Base-by-base conservation (phyloP, 2,888 invertebrate species). In the Digitonthophagus gazella region DNA sequence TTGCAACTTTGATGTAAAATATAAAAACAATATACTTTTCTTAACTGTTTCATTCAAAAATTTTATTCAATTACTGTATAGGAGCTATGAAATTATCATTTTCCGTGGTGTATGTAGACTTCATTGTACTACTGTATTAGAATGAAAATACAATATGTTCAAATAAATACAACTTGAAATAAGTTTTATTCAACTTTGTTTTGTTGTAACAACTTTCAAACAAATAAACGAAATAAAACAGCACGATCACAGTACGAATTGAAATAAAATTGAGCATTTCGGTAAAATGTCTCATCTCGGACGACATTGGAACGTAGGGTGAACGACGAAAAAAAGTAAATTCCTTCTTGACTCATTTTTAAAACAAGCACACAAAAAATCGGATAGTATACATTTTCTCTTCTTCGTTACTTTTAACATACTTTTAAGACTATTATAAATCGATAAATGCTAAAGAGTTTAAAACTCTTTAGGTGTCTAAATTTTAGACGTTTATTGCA, bases 221-320 rank as follows among this genome's bases (percentile, higher is more conserved):
- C 61, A 61, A 61, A 61, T 19, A 61, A 61, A 61, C 18, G 16
- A 61, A 18, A 61, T 14, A 15, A 69, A 69, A 69, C 58, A 67
- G 64, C 58, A 64, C 69, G 64, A 69, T 69, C 69, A 69, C 69
- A 69, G 69, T 69, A 16, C 58, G 63, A 64, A 64, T 67, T 64
- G 44, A 64, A 67, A 63, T 66, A 66, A 67, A 66, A 65, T 67
- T 69, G 69, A 67, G 67, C 69, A 69, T 19, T 64, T 55, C 15
- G 8, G 11, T 55, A 65, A 18, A 22, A 11, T 20, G 44, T 64
- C 28, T 22, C 14, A 55, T 55, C 11, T 18, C 18, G 18, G 16
- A 44, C 18, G 20, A 16, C n/a, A 61, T 61, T 61, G 61, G 61
- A 61, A 61, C 61, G 61, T 61, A 16, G 61, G 18, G 61, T n/a